A percentile compares a stretch with the other conserved stretches of the same genome.
Conservation (phyloP, 2,113 vertebrate species). For the Okapia johnstoni region DNA sequence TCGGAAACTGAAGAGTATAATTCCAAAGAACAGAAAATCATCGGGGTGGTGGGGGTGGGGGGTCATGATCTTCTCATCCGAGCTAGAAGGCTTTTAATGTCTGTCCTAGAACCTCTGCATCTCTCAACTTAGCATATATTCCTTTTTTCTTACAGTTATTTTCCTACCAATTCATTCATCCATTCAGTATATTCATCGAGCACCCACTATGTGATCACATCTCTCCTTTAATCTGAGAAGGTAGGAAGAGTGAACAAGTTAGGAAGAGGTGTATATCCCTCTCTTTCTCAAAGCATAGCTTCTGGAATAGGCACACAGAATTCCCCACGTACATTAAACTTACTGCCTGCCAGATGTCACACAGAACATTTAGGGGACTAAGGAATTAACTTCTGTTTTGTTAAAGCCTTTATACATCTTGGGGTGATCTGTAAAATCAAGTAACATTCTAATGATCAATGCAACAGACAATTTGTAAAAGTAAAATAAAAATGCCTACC, state of each 20-base stretch:
- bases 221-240: not conserved
- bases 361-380: not conserved
- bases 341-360: not conserved
- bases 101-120: not conserved
- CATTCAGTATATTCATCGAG: not conserved
- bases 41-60: fast-evolving
- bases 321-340: not conserved
- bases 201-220: not conserved
- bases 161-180: not conserved
- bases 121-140: not conserved
- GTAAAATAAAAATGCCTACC: not conserved
- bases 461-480: not conserved
- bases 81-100: not conserved
- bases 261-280: not conserved
- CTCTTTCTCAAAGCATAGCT: not conserved
- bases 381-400: not conserved
- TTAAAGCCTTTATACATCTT: not conserved
- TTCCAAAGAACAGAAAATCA: not conserved
- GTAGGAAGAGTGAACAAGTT: not conserved
- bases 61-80: not conserved
- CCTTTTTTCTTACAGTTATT: not conserved
- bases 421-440: not conserved
- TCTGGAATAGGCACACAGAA: not conserved
- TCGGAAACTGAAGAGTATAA: not conserved
- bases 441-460: not conserved